phyloP scores from a whole-genome alignment of 2,113 vertebrate species.

The Laterallus jamaicensis region DNA sequence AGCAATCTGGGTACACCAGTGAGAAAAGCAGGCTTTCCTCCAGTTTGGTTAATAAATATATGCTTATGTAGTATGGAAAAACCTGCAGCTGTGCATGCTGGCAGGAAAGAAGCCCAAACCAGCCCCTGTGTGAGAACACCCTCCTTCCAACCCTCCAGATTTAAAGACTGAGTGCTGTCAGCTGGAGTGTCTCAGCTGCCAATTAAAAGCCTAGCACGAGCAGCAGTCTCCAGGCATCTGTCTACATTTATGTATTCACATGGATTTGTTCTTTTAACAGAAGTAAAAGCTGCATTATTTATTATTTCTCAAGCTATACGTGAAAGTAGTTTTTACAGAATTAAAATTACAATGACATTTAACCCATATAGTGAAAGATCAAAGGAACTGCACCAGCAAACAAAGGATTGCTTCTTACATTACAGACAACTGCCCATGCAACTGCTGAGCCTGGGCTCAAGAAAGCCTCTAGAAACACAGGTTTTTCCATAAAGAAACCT shows the following conservation, averaged over 20 bases:
- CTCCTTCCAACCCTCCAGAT: background rate
- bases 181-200: slow-evolving; percentile 52
- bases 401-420: background rate
- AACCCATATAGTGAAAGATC: background rate
- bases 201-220: slow-evolving; percentile 29
- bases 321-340: background rate
- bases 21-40: background rate
- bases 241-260: background rate
- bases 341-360: slow-evolving; percentile 18
- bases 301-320: slow-evolving; percentile 8
- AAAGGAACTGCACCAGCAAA: slow-evolving; percentile 3
- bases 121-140: background rate
- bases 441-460: background rate
- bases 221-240: slow-evolving; percentile 41
- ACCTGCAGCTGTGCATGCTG: background rate
- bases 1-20: background rate
- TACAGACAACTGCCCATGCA: background rate
- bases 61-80: background rate
- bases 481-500: background rate
- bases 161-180: slow-evolving; percentile 12
- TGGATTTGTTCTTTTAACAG: background rate
- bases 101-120: background rate
- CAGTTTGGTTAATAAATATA: background rate
- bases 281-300: slow-evolving; percentile 11
- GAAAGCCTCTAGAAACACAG: background rate